Evolutionary conservation across 2,888 invertebrate species (phyloP), one percentile per base, ranked within the genome.

Genomic region (Pheosia tremula): DNA sequence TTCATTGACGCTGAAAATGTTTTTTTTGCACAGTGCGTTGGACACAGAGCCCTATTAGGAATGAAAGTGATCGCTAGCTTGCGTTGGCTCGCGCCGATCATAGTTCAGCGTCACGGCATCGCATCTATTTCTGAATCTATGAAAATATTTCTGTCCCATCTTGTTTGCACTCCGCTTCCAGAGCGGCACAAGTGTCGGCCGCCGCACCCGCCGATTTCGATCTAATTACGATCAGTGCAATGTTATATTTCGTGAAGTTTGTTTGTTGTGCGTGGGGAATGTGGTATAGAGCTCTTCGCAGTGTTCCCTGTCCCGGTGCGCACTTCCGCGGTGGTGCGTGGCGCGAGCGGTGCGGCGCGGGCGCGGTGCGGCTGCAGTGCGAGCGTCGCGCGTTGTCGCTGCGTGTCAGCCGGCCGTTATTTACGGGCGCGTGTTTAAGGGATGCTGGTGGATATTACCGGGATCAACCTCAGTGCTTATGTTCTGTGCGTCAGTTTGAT

Each of bases 61-160:
- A 74, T 62, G 62, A 39, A 9, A 62, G 39, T 62, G 67, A 61
- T 66, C 37, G 58, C 65, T 64, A 67, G 63, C 61, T 57, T 60
- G 41, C 52, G 54, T 55, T 43, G 66, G 71, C 38, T 61, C 57
- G 61, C 67, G 69, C 60, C 70, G 37, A 6, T 50, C 6, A 24
- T 50, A 24, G 50, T 5, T 9, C 24, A 4, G 53, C 37, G 53
- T 53, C 53, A 11, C 53, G 53, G 63, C 65, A 66, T 67, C 71
- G 71, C 61, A 71, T 75, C 85, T 89, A 89, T 89, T 89, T 88
- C 82, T 81, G 87, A 83, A 76, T 77, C 79, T 81, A 84, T 81
- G 84, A 83, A 84, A 85, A 87, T 88, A 89, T 88, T 88, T 79
- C 79, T 86, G 88, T 87, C 88, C 80, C 84, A 82, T 84, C 72